Percentiles rank a stretch among this genome's conserved stretches.
Conservation (phyloP, 2,113 vertebrate genomes). For the Phalacrocorax brasilianus region DNA sequence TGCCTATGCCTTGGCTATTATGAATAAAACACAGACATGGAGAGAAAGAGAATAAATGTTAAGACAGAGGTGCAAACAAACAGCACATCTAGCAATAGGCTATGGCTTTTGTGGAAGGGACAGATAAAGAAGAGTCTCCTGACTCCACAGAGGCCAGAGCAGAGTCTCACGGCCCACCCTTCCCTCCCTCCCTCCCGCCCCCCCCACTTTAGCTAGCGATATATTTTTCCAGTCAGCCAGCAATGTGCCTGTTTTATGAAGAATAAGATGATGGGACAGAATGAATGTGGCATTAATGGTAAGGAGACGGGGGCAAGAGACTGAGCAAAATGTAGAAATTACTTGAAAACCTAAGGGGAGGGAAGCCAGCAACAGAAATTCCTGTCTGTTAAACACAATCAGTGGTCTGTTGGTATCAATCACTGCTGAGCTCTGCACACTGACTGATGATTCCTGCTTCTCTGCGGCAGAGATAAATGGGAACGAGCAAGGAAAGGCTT, state of each 20-base stretch:
- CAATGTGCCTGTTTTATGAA: accelerated
- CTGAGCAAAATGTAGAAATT: neutral
- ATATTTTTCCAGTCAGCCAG: neutral
- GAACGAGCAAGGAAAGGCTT: neutral
- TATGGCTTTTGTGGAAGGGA: neutral
- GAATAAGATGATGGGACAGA: neutral
- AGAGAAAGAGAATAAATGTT: neutral
- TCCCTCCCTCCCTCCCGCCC: accelerated
- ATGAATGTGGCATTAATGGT: accelerated
- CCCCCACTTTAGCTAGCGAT: neutral
- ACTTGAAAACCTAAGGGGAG: neutral
- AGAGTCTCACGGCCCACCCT: neutral
- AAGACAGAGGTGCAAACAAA: neutral
- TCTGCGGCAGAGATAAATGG: neutral
- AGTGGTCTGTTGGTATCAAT: neutral
- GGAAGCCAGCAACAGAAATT: neutral
- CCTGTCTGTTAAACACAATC: neutral
- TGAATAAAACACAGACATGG: neutral
- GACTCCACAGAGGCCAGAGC: neutral
- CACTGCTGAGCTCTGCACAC: neutral
- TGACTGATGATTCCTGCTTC: neutral
- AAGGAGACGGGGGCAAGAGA: neutral
- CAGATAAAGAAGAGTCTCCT: neutral
- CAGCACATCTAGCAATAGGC: neutral
- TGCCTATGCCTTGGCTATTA: neutral